phyloP scores from a whole-genome alignment of 2,888 invertebrate genomes.

The Loripinus fragilis region DNA sequence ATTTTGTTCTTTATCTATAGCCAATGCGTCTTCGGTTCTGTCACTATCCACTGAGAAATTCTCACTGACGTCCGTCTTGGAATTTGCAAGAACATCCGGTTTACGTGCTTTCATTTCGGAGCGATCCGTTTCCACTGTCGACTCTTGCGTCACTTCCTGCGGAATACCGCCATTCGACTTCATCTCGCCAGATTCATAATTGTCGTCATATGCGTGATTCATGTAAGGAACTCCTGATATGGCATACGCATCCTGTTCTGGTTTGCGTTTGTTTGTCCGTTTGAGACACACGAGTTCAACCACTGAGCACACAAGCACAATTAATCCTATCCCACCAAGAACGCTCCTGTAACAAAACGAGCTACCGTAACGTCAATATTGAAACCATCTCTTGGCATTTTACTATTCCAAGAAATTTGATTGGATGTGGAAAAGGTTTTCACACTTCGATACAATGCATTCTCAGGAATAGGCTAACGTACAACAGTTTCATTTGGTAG shows the following conservation, averaged over 20 bases:
- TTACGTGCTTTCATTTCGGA: not conserved
- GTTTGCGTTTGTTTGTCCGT: not conserved
- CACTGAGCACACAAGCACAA: constrained; percentile 41
- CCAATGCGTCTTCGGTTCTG: not conserved
- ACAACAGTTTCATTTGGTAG: too few species aligned
- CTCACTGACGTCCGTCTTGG: constrained; percentile 1
- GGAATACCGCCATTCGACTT: not conserved
- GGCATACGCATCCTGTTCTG: not conserved
- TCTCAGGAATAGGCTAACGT: too few species aligned
- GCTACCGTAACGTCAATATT: too few species aligned
- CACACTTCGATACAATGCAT: too few species aligned
- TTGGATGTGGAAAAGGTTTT: too few species aligned
- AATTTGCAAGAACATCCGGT: not conserved
- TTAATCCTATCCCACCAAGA: constrained; percentile 32
- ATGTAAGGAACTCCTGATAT: not conserved
- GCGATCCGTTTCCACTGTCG: not conserved
- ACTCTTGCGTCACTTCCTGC: constrained; percentile 6
- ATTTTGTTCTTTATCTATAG: not conserved
- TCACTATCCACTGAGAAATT: constrained; percentile 21
- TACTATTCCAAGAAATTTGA: too few species aligned
- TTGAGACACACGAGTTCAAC: constrained; percentile 33
- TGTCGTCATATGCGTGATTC: not conserved
- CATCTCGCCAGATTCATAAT: not conserved
- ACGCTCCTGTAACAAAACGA: constrained; percentile 36
- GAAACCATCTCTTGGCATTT: too few species aligned